Conservation (phyloP, 2,113 vertebrate species). For the Ceuthmochares aereus region DNA sequence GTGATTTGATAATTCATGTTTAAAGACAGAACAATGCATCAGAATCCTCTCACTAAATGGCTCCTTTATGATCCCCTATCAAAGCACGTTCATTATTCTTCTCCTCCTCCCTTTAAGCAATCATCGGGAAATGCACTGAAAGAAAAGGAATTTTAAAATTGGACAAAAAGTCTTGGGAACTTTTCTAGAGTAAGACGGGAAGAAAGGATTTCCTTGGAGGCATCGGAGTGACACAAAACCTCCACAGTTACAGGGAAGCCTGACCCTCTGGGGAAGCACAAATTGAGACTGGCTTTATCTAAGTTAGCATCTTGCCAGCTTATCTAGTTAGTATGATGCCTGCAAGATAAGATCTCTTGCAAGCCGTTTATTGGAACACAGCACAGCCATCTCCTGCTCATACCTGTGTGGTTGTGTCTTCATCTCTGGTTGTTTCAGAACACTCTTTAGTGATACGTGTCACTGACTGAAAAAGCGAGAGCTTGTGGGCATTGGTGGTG, state of each 20-base stretch:
- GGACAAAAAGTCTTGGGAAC: neutral
- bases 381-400: neutral
- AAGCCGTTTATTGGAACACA: neutral
- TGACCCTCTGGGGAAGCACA: neutral
- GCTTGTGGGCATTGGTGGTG: neutral
- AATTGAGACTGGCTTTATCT: neutral
- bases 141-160: neutral
- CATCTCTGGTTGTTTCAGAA: neutral
- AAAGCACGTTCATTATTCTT: neutral
- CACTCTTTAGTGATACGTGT: rapidly evolving
- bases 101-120: neutral
- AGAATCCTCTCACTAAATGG: neutral
- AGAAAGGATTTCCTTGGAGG: neutral
- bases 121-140: neutral
- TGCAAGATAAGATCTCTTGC: neutral
- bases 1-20: neutral
- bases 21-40: neutral
- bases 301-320: neutral
- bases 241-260: rapidly evolving
- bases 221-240: neutral
- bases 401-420: neutral
- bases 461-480: neutral
- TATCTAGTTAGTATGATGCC: neutral
- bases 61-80: neutral
- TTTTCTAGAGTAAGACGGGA: neutral